Percentiles rank a stretch among this genome's conserved stretches.
Evolutionary conservation across 64 coral and sea anemone species (phyloP).

Genomic region (Exaiptasia diaphana): DNA sequence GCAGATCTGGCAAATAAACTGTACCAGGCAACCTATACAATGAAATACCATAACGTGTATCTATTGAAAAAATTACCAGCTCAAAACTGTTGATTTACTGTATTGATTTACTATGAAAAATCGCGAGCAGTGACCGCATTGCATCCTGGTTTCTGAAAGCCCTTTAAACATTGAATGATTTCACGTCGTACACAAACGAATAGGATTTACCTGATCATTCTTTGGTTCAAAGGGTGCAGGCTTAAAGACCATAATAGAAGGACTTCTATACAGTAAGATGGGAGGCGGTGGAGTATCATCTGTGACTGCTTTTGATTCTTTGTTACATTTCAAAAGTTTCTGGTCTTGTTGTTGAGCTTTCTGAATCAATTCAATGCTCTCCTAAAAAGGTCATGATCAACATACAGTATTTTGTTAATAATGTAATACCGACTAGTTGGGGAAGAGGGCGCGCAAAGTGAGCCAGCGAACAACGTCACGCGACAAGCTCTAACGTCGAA

Average conservation of each 20-base stretch:
- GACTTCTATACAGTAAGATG: conserved; percentile 70
- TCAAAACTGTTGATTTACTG: background rate
- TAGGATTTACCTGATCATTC: background rate
- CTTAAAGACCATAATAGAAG: conserved; percentile 66
- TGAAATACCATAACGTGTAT: background rate
- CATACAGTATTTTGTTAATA: no score
- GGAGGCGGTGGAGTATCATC: conserved; percentile 54
- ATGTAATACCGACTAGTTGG: background rate
- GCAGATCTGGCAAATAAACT: conserved; percentile 87
- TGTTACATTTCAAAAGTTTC: conserved; percentile 52
- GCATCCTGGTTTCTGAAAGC: background rate
- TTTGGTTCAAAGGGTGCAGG: conserved; percentile 66
- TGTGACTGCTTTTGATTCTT: background rate
- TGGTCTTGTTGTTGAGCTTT: conserved; percentile 83
- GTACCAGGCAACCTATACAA: conserved; percentile 86
- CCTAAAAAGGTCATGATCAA: conserved; percentile 53
- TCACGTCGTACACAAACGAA: background rate
- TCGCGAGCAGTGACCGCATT: background rate
- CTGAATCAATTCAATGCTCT: conserved; percentile 82
- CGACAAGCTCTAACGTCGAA: no score
- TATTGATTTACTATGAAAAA: background rate
- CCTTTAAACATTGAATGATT: background rate
- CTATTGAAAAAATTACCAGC: background rate
- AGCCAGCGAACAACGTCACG: no score
- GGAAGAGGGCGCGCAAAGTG: no score